Percentiles rank a stretch among this genome's conserved stretches.
phyloP scores from a whole-genome alignment of 2,113 vertebrate species.

The Irena cyanogastra region DNA sequence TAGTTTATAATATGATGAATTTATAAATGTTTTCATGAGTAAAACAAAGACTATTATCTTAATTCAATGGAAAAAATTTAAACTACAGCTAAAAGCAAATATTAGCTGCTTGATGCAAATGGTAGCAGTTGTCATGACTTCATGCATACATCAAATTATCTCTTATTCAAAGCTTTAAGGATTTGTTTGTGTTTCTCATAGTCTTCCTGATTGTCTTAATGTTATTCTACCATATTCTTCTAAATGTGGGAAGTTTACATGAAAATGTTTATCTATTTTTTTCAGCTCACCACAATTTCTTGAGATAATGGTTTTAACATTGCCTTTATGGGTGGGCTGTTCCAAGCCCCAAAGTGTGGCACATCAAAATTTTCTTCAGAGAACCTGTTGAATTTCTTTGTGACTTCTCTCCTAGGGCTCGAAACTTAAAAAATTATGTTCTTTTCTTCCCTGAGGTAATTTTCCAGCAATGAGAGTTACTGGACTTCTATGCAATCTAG shows the following conservation, averaged over 20 bases:
- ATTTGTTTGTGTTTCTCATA: not conserved
- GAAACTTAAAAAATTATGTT: not conserved
- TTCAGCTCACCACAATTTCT: not conserved
- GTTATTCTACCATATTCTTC: not conserved
- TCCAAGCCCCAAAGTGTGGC: not conserved
- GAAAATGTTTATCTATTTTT: not conserved
- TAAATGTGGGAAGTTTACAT: not conserved
- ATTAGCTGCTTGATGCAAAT: not conserved
- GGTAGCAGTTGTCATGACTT: not conserved
- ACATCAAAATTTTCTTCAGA: not conserved
- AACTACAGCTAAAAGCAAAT: not conserved
- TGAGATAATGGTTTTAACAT: not conserved
- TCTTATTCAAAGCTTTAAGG: not conserved
- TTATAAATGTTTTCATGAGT: not conserved
- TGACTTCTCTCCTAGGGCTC: not conserved
- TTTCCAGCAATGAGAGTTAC: not conserved
- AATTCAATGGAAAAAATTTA: not conserved
- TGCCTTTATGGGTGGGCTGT: not conserved
- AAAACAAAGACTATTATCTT: not conserved
- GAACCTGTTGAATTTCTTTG: not conserved
- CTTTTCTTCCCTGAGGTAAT: not conserved
- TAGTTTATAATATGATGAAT: not conserved
- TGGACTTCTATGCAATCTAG: not conserved
- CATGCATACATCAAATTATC: not conserved
- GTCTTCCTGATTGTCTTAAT: not conserved